Evolutionary conservation across 2,113 vertebrate genomes (phyloP).

Genomic region (Brachypteracias leptosomus): DNA sequence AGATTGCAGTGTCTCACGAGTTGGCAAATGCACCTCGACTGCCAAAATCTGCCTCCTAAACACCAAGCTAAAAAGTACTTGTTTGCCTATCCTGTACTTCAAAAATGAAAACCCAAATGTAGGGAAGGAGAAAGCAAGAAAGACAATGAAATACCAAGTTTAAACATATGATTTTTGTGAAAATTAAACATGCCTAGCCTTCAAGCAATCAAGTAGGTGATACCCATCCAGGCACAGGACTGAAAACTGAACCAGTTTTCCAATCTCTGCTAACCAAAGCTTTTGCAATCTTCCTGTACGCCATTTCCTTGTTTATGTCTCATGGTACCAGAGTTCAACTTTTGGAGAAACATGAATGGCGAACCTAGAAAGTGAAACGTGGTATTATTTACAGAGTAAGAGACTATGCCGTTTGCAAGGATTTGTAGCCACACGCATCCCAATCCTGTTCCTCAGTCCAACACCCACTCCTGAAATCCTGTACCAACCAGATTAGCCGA

Average conservation of each 20-base stretch:
- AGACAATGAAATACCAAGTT: neutral
- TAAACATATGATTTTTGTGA: neutral
- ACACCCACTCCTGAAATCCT: conserved; percentile 73
- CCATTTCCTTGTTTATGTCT: conserved; percentile 10
- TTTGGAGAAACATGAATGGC: neutral
- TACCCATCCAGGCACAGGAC: neutral
- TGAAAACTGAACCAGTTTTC: neutral
- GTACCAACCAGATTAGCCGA: conserved; percentile 56
- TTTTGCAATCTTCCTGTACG: neutral
- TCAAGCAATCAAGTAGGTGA: neutral
- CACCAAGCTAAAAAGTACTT: neutral
- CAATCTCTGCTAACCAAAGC: neutral
- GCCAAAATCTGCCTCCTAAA: neutral
- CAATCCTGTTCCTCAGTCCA: conserved; percentile 18
- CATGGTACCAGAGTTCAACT: neutral
- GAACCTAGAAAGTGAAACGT: conserved; percentile 17
- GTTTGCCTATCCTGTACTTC: neutral
- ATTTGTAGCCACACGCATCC: neutral
- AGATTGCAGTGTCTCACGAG: neutral
- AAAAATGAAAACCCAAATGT: neutral
- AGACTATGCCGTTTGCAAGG: neutral
- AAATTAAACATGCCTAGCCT: neutral
- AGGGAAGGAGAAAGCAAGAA: neutral
- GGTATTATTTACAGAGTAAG: conserved; percentile 6
- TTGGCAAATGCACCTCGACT: neutral